Base-by-base conservation (phyloP, 2,113 vertebrate species). In the Pitta sordida region DNA sequence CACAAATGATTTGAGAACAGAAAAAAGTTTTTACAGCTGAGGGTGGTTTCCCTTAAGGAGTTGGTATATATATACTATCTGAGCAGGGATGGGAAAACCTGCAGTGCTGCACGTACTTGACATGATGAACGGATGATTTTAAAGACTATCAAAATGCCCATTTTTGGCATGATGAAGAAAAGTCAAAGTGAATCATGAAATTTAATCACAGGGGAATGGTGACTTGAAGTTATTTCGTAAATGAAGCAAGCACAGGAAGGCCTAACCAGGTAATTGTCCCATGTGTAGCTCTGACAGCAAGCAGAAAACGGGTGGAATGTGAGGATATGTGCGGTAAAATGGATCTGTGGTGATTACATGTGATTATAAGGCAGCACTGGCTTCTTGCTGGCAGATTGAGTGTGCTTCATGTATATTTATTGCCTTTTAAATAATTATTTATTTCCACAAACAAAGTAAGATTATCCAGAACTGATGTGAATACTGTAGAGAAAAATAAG, bases 181-280 rank as follows among this genome's bases (percentile, higher is more conserved):
- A 93, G 80, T 89, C 64, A 88, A 96, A 93, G 27, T 55, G 56
- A 82, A 95, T 92, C 83, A 90, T 6, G 88, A 83, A 96, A 55
- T 87, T 29, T 91, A 95, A 94, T 92, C 68, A 76, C 30, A 91
- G 58, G 51, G 12, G 44, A 88, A 95, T 32, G 51, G 67, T 19
- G 27, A 76, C n/a, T 49, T 86, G 74, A 96, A 94, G 44, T 88
- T 93, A 69, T 78, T 94, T 68, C 96, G 92, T 76, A 96, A 95
- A 84, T 19, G 2, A 83, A 96, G 92, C 1, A 9, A 92, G 51
- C 64, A 68, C 1, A 9, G 73, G 29, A 58, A 92, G 80, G 91
- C 51, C 29, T 41, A 86, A 24, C n/a, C 48, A 82, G 15, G 83
- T 92, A 93, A 94, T 34, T 4, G 5, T 92, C 85, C 48, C 90